These are phyloP conservation scores for Tursiops truncatus DNA, from an alignment of 2,113 vertebrate species.

Conservation along the genomic window DNA sequence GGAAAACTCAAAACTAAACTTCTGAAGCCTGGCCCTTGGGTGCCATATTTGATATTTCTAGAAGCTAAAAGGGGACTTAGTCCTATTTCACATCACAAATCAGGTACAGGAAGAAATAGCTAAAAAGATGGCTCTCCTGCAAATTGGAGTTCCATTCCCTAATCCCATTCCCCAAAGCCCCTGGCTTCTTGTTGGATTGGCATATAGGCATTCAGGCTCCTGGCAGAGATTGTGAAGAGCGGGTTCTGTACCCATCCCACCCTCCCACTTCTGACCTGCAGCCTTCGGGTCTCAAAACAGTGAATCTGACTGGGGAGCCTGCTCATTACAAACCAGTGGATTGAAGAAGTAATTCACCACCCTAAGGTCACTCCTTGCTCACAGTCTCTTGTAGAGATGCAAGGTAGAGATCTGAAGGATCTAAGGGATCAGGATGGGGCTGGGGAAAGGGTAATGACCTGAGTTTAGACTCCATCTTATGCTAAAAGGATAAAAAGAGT, in stretches of 20 bases:
- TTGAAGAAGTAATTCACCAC: not conserved
- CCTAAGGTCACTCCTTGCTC: conserved; percentile 61
- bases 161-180: not conserved
- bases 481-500: not conserved
- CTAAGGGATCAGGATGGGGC: not conserved
- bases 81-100: conserved; percentile 67
- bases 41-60: conserved; percentile 56
- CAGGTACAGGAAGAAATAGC: conserved; percentile 61
- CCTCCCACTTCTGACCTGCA: not conserved
- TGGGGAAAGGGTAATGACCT: not conserved
- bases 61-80: conserved; percentile 32
- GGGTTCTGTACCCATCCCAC: conserved; percentile 36
- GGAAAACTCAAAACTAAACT: conserved; percentile 35
- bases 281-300: not conserved
- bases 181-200: conserved; percentile 65
- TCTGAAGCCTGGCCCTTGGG: conserved; percentile 16
- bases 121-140: conserved; percentile 63
- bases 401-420: not conserved
- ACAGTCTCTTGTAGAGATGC: not conserved
- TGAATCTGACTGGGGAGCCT: not conserved
- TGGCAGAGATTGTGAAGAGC: conserved; percentile 65
- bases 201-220: conserved; percentile 42
- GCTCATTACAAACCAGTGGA: conserved; percentile 1
- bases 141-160: not conserved
- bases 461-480: not conserved